Evolutionary conservation across 2,113 vertebrate species (phyloP), one percentile per base, ranked within the genome.

Genomic region (Cricetomys ansorgei): DNA sequence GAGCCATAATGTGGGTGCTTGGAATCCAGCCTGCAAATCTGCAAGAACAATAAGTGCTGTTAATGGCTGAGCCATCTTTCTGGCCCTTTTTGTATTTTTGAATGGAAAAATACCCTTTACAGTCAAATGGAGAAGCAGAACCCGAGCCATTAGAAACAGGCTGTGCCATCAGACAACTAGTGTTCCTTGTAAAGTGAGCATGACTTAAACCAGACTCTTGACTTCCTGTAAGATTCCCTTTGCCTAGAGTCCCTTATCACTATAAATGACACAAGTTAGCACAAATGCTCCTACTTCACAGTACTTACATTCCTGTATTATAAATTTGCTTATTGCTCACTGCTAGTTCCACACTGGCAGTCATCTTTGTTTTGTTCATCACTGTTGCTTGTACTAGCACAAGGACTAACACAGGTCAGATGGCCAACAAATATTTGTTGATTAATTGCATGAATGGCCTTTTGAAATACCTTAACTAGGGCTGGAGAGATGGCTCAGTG

Each of bases 381-480:
- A 15, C 40, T 65, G 72, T 23, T 69, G 55, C 15, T 75, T 69
- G 53, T 70, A 86, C 16, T 94, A 75, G 55, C 91, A 76, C 79
- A 89, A 86, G 43, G 40, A 89, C 40, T 83, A 69, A 27, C 31
- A 57, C 7, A 17, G 67, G 80, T 40, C 13, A 88, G 72, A 34
- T 31, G 75, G 62, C 64, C 48, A 87, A 64, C 70, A 75, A 69
- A 69, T 95, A 79, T 62, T 88, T 94, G 37, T 87, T 93, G 72
- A 88, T 83, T 91, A 84, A 92, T 45, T 96, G 25, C 43, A 83
- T 69, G 37, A 77, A 62, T 89, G 37, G 65, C 31, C 79, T 53
- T 31, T 95, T 89, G 75, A 81, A 80, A 86, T 87, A 15, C 31
- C 83, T 76, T 93, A 75, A 62, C 12, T 73, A 89, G 87, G n/a